Evolutionary conservation across 2,888 invertebrate genomes (phyloP).

Genomic region (Patella depressa): DNA sequence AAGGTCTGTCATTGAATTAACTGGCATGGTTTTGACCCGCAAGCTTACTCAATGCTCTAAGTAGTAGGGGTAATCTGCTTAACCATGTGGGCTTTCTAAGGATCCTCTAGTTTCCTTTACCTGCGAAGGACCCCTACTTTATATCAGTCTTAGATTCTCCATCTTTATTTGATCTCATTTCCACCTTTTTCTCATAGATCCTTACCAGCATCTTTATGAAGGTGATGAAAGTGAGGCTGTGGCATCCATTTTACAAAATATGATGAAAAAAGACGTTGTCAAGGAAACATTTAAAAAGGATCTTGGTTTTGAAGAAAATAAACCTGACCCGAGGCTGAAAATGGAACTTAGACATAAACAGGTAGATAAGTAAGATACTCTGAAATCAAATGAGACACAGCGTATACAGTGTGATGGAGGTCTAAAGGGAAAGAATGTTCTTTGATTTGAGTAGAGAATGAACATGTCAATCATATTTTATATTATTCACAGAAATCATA

Average conservation of each 20-base stretch:
- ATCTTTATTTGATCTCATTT: conserved; percentile 3
- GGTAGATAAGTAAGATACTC: conserved; percentile 36
- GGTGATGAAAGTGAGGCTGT: conserved; percentile 62
- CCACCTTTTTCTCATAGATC: conserved; percentile 34
- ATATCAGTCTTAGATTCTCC: too few relatives aligned
- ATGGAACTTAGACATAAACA: conserved; percentile 68
- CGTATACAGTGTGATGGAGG: background rate
- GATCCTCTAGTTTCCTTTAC: too few relatives aligned
- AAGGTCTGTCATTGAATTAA: too few relatives aligned
- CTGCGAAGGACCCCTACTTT: background rate
- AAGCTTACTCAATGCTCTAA: too few relatives aligned
- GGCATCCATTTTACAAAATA: conserved; percentile 57
- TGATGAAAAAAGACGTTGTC: conserved; percentile 65
- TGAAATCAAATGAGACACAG: too few relatives aligned
- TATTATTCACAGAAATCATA: too few relatives aligned
- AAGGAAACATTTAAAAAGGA: conserved; percentile 59
- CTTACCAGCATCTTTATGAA: conserved; percentile 51
- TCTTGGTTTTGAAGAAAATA: conserved; percentile 55
- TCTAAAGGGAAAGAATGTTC: background rate
- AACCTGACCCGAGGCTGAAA: conserved; percentile 62
- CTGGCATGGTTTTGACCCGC: too few relatives aligned
- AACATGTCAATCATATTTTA: too few relatives aligned
- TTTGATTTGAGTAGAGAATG: too few relatives aligned
- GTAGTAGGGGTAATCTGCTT: background rate
- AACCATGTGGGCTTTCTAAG: too few relatives aligned